Evolutionary conservation across 2,113 vertebrate genomes (phyloP), one percentile per base, ranked within the genome.

Genomic region (Leptocoma aspasia): DNA sequence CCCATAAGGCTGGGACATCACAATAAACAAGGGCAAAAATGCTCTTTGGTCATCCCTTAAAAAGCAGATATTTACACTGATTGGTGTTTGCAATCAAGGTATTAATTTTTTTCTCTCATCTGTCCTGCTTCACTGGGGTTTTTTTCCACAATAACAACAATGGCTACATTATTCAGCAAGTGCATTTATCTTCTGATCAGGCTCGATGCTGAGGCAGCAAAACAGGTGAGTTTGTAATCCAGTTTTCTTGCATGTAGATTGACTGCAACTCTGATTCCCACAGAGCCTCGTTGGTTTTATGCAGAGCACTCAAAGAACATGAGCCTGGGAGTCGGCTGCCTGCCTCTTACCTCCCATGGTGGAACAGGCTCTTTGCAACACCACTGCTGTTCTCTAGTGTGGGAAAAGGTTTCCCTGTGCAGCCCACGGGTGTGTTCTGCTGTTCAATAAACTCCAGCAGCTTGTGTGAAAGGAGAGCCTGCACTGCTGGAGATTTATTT

Each of bases 121-220:
- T 30, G 6, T 68, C 20, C 37, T 70, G 15, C 30, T 54, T 87
- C 23, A 21, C 39, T 71, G 6, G 37, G 26, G 4, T 71, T 60
- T 73, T 80, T 86, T 71, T 14, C 52, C 35, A n/a, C 3, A 1
- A 15, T 49, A 63, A 30, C 41, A 82, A 30, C n/a, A 52, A 26
- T 17, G 7, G 23, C 59, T 96, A 15, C 7, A 23, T 45, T 64
- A 44, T 78, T 92, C 71, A 90, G 64, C 79, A 83, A 68, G 39
- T 78, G 21, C 9, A 12, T 88, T 91, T 95, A 96, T 95, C 85
- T 86, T 85, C 82, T 61, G 49, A 91, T 95, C 93, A 82, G 47
- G 11, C 70, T 88, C 59, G 6, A 33, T 68, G 88, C 82, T 85
- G 92, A 96, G 56, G 26, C 79, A 89, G 85, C 59, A 66, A 63